These are phyloP conservation scores for Bombyx huttoni DNA, from an alignment of 2,888 invertebrate species.

Conservation along the genomic window DNA sequence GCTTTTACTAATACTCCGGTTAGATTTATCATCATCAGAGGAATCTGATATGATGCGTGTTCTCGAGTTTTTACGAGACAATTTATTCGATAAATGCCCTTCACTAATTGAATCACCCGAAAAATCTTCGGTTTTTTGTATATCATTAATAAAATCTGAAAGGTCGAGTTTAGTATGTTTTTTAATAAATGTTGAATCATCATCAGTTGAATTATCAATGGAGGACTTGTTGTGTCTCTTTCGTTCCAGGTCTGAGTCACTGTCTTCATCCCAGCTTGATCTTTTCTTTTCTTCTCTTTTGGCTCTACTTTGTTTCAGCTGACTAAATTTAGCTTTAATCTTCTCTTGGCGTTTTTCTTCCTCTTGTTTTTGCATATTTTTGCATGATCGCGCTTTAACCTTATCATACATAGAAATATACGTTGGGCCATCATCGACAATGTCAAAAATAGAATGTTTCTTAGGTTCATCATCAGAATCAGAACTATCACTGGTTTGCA, in stretches of 20 bases:
- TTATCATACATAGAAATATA: conserved; percentile 99
- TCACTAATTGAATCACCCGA: conserved; percentile 61
- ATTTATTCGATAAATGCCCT: conserved; percentile 68
- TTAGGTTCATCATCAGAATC: conserved; percentile 88
- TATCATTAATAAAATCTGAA: conserved; percentile 39
- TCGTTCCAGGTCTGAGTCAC: conserved; percentile 75
- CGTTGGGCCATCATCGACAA: conserved; percentile 88
- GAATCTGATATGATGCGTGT: conserved; percentile 85
- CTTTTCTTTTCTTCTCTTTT: conserved; percentile 91
- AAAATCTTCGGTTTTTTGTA: conserved; percentile 61
- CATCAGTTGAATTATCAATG: conserved; percentile 71
- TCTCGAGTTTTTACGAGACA: conserved; percentile 77
- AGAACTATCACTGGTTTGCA: conserved; percentile 76
- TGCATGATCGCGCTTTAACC: conserved; percentile 93
- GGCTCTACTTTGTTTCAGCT: conserved; percentile 88
- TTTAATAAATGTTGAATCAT: conserved; percentile 54
- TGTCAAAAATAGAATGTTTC: conserved; percentile 93
- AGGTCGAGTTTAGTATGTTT: conserved; percentile 66
- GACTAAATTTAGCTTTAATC: conserved; percentile 90
- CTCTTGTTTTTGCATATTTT: conserved; percentile 93
- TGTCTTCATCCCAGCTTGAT: conserved; percentile 91
- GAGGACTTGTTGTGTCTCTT: conserved; percentile 52
- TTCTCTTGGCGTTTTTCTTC: conserved; percentile 90
- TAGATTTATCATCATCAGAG: conserved; percentile 78
- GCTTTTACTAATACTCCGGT: conserved; percentile 60